Percentiles rank a stretch among this genome's conserved stretches.
These are phyloP conservation scores for Taenaris catops DNA, from an alignment of 2,888 invertebrate genomes.

Conservation along the genomic window DNA sequence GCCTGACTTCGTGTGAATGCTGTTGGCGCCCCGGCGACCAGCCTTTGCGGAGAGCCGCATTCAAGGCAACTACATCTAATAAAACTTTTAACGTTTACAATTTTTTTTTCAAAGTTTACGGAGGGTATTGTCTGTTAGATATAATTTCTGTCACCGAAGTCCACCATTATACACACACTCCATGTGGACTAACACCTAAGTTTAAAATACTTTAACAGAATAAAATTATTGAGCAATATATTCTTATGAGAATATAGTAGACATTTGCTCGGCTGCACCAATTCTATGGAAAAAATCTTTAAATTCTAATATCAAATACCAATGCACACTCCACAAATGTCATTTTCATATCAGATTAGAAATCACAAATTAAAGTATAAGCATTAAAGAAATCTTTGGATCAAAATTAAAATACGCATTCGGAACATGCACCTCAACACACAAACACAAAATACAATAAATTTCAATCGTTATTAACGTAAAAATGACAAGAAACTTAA, in stretches of 20 bases:
- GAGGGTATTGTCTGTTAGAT: constrained; percentile 79
- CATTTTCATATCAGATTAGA: constrained; percentile 59
- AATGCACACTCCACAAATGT: constrained; percentile 76
- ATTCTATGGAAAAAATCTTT: constrained; percentile 68
- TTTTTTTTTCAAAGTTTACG: constrained; percentile 62
- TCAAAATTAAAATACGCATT: constrained; percentile 73
- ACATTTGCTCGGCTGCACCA: constrained; percentile 78
- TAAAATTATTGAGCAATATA: constrained; percentile 78
- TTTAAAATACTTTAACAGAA: constrained; percentile 75
- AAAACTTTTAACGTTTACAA: constrained; percentile 61
- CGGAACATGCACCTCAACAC: constrained; percentile 69
- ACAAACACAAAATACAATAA: constrained; percentile 61
- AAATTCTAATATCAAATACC: constrained; percentile 70
- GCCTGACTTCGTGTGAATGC: constrained; percentile 45
- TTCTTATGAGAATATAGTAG: constrained; percentile 75
- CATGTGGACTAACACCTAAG: constrained; percentile 64
- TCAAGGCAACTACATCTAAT: constrained; percentile 73
- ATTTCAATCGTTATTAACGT: constrained; percentile 56
- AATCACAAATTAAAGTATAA: constrained; percentile 49
- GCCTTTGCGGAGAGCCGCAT: constrained; percentile 53
- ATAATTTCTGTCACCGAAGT: constrained; percentile 62
- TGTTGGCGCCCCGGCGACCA: constrained; percentile 55
- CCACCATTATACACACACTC: constrained; percentile 61
- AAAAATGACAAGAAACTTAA: constrained; percentile 67
- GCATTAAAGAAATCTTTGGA: constrained; percentile 74